phyloP scores from a whole-genome alignment of 1,140 invertebrate species.

The Orussus abietinus region DNA sequence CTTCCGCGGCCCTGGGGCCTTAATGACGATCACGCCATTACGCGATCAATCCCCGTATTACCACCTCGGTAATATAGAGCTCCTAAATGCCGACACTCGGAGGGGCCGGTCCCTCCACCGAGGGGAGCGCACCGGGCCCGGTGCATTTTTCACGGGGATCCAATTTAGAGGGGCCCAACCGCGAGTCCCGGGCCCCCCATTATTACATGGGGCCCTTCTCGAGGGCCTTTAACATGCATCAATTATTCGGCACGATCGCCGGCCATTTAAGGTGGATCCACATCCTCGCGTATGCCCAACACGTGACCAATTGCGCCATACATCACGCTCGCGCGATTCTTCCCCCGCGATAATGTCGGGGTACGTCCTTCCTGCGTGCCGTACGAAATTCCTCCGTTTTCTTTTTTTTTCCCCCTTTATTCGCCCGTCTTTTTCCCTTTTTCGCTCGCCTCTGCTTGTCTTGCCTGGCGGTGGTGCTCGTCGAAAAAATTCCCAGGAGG shows the following conservation, averaged over 20 bases:
- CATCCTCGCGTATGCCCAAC: background rate
- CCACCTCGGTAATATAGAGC: too few relatives aligned
- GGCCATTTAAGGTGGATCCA: too few relatives aligned
- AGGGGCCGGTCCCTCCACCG: too few relatives aligned
- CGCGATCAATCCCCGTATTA: too few relatives aligned
- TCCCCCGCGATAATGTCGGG: slow-evolving; percentile 25
- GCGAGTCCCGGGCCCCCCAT: slow-evolving; percentile 24
- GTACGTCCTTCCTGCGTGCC: slow-evolving; percentile 8
- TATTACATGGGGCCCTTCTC: slow-evolving; percentile 31
- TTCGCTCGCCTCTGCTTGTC: background rate
- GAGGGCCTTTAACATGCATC: slow-evolving; percentile 30
- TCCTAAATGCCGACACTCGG: too few relatives aligned
- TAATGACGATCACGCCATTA: too few relatives aligned
- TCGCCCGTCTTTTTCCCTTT: slow-evolving; percentile 5
- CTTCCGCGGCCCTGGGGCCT: too few relatives aligned
- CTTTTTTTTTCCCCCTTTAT: background rate
- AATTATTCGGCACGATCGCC: slow-evolving; percentile 32
- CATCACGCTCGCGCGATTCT: slow-evolving; percentile 27
- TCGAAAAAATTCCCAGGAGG: too few relatives aligned
- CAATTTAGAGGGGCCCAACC: slow-evolving; percentile 21
- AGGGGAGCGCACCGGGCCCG: too few relatives aligned
- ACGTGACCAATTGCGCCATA: slow-evolving; percentile 27
- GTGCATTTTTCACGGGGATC: slow-evolving; percentile 16
- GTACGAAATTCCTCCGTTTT: slow-evolving; percentile 12
- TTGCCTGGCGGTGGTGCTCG: too few relatives aligned